Evolutionary conservation across 2,113 vertebrate species (phyloP), one percentile per base, ranked within the genome.

Genomic region (Conger conger): DNA sequence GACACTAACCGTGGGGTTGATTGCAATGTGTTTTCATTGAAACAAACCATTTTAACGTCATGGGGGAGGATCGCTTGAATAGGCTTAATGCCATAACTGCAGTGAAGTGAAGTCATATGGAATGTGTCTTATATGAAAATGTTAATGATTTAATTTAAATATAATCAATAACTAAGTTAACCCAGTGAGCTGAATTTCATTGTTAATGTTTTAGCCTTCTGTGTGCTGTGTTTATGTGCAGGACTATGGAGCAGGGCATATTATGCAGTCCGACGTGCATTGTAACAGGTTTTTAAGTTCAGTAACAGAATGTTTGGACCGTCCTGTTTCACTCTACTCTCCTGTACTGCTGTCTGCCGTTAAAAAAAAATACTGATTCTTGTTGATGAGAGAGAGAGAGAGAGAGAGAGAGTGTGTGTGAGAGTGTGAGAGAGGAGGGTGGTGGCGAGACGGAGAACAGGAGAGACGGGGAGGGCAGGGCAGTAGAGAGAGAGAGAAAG

Each of bases 331-430:
- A 50, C 42, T 82, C 53, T 77, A 33, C 80, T 82, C 20, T 40
- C 30, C 36, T 53, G 18, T 57, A 50, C 37, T 57, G 50, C 37
- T 45, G 90, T 90, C 86, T 90, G 92, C 93, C 94, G n/a, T n/a
- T n/a, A n/a, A n/a, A n/a, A n/a, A 89, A 92, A 95, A 95, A 94
- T 93, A 92, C 93, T 92, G 80, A 63, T 73, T 73, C 91, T 91
- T 83, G 85, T 89, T 95, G 94, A 95, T 94, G 92, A 94, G 94
- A 94, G 89, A 90, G 89, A 90, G 88, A 81, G 92, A 85, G 87
- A 77, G 91, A 87, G 87, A 81, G 45, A 82, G 88, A 54, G 88
- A 20, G 18, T 3, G 60, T 4, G 23, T n/a, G 27, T 17, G 23
- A 27, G 27, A 4, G 3, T 18, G 57, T 87, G 85, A 87, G 88